These are phyloP conservation scores for Cerastis rubricosa DNA, from an alignment of 2,888 invertebrate genomes.

Conservation along the genomic window DNA sequence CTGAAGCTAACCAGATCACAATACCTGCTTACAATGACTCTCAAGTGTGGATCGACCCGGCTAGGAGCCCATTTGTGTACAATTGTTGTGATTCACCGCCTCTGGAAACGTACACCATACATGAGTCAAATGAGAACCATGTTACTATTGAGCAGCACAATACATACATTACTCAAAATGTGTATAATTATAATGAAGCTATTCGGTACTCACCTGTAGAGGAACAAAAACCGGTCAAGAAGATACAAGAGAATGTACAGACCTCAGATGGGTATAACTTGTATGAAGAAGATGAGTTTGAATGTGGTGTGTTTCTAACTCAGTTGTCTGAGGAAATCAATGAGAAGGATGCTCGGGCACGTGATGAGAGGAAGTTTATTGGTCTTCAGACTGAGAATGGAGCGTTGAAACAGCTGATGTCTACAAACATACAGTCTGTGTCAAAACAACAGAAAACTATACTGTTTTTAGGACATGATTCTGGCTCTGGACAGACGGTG, in stretches of 20 bases:
- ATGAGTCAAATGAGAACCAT: constrained; percentile 71
- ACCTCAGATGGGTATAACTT: constrained; percentile 66
- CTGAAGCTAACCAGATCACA: constrained; percentile 71
- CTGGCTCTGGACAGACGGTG: constrained; percentile 83
- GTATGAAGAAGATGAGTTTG: constrained; percentile 81
- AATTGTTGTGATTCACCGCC: constrained; percentile 75
- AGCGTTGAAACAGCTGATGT: constrained; percentile 86
- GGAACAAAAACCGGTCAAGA: constrained; percentile 76
- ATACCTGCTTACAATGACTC: constrained; percentile 76
- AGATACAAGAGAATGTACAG: constrained; percentile 66
- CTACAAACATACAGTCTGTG: constrained; percentile 79
- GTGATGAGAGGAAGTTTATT: constrained; percentile 75
- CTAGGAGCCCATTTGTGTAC: constrained; percentile 82
- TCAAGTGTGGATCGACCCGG: constrained; percentile 85
- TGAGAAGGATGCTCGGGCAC: constrained; percentile 75
- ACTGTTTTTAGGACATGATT: constrained; percentile 81
- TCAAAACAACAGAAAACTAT: constrained; percentile 85
- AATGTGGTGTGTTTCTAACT: constrained; percentile 82
- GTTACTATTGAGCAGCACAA: constrained; percentile 83
- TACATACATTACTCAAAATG: constrained; percentile 84
- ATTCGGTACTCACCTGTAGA: constrained; percentile 71
- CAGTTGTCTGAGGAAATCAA: constrained; percentile 81
- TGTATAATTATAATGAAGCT: constrained; percentile 79
- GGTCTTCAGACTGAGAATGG: constrained; percentile 77
- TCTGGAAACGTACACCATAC: constrained; percentile 74